Evolutionary conservation across 2,888 invertebrate genomes (phyloP), one percentile per base, ranked within the genome.

Genomic region (Drosophila recens): DNA sequence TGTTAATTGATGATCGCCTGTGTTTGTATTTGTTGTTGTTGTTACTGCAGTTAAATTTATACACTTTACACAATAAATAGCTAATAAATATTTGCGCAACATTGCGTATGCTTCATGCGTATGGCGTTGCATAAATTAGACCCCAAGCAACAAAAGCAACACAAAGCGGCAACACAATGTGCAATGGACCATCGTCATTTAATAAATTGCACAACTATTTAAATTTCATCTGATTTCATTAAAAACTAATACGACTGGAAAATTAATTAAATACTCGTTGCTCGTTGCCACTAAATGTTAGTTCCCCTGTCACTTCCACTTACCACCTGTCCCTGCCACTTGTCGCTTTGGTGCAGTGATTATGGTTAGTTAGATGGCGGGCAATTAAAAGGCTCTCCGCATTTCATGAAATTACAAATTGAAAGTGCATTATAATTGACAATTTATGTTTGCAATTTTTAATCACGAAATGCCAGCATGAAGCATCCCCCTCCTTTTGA

Each of bases 11-110:
- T 78, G 62, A 51, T 46, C 17, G 56, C 53, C 33, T 49, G 38
- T 46, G 45, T 33, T 43, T 54, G 51, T 52, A 45, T 27, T 20
- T 42, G 38, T 46, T 43, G 46, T 1, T 15, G 15, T 4, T 10
- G 27, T 2, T 9, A 36, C n/a, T 38, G 53, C 52, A 66, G 17
- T 13, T 51, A 17, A n/a, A 65, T 64, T 56, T 64, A 61, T 38
- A 46, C 58, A 54, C 61, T 67, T 56, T 40, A 66, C 58, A 34
- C 42, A 65, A 53, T 51, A 56, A 62, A 75, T 71, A 71, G 76
- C 79, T 75, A 87, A 85, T 87, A 85, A 87, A 89, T 75, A 89
- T 74, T 88, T 86, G 79, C 48, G 48, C 89, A 88, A 78, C 76
- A 51, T 68, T 73, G 89, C 83, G 84, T 83, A 86, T 86, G 80